Evolutionary conservation across 2,113 vertebrate species (phyloP).

Genomic region (Pyxicephalus adspersus): DNA sequence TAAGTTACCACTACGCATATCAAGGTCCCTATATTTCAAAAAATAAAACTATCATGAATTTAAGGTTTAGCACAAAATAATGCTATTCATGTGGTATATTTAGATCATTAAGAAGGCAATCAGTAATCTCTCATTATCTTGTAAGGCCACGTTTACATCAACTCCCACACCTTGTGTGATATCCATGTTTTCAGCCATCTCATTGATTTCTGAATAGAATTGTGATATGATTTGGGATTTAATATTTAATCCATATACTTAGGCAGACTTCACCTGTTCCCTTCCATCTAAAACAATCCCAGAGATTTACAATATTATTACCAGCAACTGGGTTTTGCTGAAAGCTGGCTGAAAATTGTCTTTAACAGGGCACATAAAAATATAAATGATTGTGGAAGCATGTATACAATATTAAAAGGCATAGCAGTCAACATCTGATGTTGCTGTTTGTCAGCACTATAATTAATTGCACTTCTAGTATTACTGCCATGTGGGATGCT

Average conservation of each 20-base stretch:
- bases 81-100: neutral
- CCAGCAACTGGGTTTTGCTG: slow-evolving; percentile 37
- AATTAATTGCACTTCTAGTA: too few species aligned
- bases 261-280: slow-evolving; percentile 42
- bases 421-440: neutral
- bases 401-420: slow-evolving; percentile 2
- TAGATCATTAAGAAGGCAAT: slow-evolving; percentile 19
- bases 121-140: slow-evolving; percentile 39
- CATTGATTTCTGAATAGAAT: slow-evolving; percentile 42
- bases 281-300: slow-evolving; percentile 46
- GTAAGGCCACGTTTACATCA: slow-evolving; percentile 15
- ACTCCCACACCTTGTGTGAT: slow-evolving; percentile 27
- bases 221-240: slow-evolving; percentile 47
- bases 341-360: slow-evolving; percentile 31
- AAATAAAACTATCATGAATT: neutral
- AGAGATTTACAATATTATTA: slow-evolving; percentile 47
- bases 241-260: slow-evolving; percentile 53
- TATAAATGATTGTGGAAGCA: slow-evolving; percentile 3
- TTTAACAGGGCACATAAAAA: slow-evolving; percentile 13
- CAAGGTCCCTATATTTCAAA: neutral
- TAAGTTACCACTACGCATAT: neutral
- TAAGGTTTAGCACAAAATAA: neutral
- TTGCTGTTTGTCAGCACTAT: too few species aligned
- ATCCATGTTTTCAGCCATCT: slow-evolving; percentile 40
- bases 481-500: too few species aligned